Evolutionary conservation across 2,888 invertebrate species (phyloP).

Genomic region (Onchidella celtica): DNA sequence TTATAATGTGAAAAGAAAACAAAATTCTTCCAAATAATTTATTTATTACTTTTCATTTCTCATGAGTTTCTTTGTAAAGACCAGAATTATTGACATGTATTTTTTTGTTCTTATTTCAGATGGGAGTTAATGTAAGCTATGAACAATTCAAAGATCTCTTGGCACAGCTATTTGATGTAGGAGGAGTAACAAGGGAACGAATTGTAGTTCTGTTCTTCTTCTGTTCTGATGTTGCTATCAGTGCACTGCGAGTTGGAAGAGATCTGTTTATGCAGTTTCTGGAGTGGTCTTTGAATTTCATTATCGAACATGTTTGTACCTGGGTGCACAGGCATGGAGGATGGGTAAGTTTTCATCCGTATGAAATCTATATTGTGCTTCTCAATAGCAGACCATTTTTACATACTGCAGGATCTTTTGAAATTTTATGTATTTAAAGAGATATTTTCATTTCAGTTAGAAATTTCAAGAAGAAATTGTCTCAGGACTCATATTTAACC

Average conservation of each 20-base stretch:
- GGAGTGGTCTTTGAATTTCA: constrained; percentile 74
- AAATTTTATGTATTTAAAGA: too few relatives aligned
- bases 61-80: too few relatives aligned
- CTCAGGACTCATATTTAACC: too few relatives aligned
- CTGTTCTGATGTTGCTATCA: constrained; percentile 76
- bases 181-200: constrained; percentile 69
- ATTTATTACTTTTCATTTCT: too few relatives aligned
- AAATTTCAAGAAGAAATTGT: too few relatives aligned
- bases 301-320: constrained; percentile 67
- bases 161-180: constrained; percentile 64
- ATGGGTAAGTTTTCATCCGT: constrained; percentile 77
- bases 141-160: constrained; percentile 68
- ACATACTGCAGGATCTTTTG: too few relatives aligned
- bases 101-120: constrained; percentile 56
- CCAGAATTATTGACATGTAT: too few relatives aligned
- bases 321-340: constrained; percentile 76
- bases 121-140: constrained; percentile 59
- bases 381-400: too few relatives aligned
- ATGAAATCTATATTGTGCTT: too few relatives aligned
- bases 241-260: constrained; percentile 60
- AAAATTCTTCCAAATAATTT: too few relatives aligned
- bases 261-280: constrained; percentile 64
- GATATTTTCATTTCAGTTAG: too few relatives aligned
- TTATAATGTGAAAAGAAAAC: too few relatives aligned
- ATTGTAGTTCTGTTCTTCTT: constrained; percentile 78